Evolutionary conservation across 1,140 invertebrate genomes (phyloP), one percentile per base, ranked within the genome.

Genomic region (Chironomus striatipennis): DNA sequence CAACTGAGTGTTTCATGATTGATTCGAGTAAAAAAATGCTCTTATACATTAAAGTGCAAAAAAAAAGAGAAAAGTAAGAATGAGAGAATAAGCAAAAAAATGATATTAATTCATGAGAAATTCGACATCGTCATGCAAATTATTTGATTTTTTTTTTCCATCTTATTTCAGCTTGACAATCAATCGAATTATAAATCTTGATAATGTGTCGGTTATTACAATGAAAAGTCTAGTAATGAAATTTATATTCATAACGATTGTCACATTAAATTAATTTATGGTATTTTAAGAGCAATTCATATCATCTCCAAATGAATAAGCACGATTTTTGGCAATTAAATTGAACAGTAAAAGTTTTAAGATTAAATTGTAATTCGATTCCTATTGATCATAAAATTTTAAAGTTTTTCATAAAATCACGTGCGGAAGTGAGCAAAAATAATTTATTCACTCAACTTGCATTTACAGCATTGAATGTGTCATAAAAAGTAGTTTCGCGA

Each of bases 101-200:
- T 57, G 47, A 57, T 57, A 57, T 57, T n/a, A 57, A 10, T 57
- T 57, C n/a, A 57, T 57, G 10, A 57, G 47, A 57, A 57, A 57
- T 57, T 57, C 7, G 10, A 57, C 47, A n/a, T 57, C n/a, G n/a
- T 10, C 47, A 57, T n/a, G n/a, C 7, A 57, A n/a, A n/a, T n/a
- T n/a, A n/a, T 57, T 57, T 57, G 47, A 57, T 57, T 57, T 57
- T 57, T 57, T 57, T 10, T n/a, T n/a, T n/a, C n/a, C n/a, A n/a
- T n/a, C n/a, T 7, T 12, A 7, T 57, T 57, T 2, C 2, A 57
- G 47, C 47, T n/a, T 12, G 47, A 10, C 47, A 8, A 10, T 12
- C 9, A 12, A 57, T 57, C 47, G 10, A n/a, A 2, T 3, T 57
- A 12, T 57, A 57, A 57, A 57, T n/a, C n/a, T 57, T 57, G 10